Percentiles rank a stretch among this genome's conserved stretches.
These are phyloP conservation scores for Acronicta aceris DNA, from an alignment of 2,888 invertebrate genomes.

Conservation along the genomic window DNA sequence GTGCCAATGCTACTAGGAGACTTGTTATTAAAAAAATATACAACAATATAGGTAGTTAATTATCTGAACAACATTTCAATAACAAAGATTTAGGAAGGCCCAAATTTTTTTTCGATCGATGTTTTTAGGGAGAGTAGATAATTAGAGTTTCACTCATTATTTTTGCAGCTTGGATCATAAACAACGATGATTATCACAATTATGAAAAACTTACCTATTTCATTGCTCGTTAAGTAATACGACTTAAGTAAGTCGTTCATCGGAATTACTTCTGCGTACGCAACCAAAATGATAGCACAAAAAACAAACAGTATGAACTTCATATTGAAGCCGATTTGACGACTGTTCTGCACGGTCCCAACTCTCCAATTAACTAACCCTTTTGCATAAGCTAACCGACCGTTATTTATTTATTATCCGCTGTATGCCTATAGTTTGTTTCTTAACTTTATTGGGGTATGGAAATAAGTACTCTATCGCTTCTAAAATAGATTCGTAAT, in stretches of 20 bases:
- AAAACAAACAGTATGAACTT: slow-evolving; percentile 28
- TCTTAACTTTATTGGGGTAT: background rate
- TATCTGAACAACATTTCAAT: too few relatives aligned
- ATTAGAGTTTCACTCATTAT: too few relatives aligned
- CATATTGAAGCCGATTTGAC: slow-evolving; percentile 19
- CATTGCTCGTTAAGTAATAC: slow-evolving; percentile 19
- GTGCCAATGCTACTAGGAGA: too few relatives aligned
- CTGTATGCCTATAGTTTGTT: background rate
- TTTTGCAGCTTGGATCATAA: too few relatives aligned
- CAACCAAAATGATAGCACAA: slow-evolving; percentile 34
- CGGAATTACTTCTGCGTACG: slow-evolving; percentile 16
- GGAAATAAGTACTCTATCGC: background rate
- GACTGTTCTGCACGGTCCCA: slow-evolving; percentile 17
- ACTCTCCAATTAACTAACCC: slow-evolving; percentile 25
- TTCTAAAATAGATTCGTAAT: background rate
- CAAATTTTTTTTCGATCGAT: too few relatives aligned
- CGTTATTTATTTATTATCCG: background rate
- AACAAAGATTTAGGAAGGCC: too few relatives aligned
- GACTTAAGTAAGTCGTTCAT: slow-evolving; percentile 26
- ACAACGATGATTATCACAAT: too few relatives aligned
- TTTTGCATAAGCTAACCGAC: background rate
- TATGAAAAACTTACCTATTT: slow-evolving; percentile 23
- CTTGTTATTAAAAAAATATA: too few relatives aligned
- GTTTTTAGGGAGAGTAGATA: too few relatives aligned
- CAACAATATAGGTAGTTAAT: too few relatives aligned